Evolutionary conservation across 1,140 invertebrate genomes (phyloP), one percentile per base, ranked within the genome.

Genomic region (Galleria mellonella): DNA sequence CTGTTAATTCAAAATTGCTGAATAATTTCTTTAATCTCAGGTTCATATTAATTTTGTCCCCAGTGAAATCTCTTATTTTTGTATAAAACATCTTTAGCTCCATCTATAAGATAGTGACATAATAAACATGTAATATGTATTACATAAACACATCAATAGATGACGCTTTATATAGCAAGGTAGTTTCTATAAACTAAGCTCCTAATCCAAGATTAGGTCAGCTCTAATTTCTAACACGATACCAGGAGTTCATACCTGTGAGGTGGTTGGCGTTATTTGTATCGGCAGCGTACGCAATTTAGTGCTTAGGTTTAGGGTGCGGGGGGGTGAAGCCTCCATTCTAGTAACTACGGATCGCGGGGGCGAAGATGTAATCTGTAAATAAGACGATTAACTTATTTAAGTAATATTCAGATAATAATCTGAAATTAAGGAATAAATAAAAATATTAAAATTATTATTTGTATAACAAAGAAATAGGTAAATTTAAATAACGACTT

Each of bases 221-320:
- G 65, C 60, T 69, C 63, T 72, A 68, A 71, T 69, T 71, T 71
- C 51, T 71, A 67, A 56, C 55, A 40, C 32, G 11, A 43, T 72
- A 77, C 73, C 50, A 81, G 70, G 72, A 49, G 48, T 33, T 8
- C 73, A 76, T 76, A 81, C 76, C 73, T 77, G 74, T 35, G 77
- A 78, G 46, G 77, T 72, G 56, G 77, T 76, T 40, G 77, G 74
- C 31, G 77, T 74, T 41, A 79, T 78, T 55, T 83, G 78, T 57
- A 79, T 72, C 14, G 78, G 75, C 65, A 79, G 62, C 48, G 75
- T 67, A 39, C 75, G 70, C 50, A 83, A 53, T 60, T 78, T 79
- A 37, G 78, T 79, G 55, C 72, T 83, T 13, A 83, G 58, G 63
- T 83, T 83, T 30, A 79, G 55, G 29, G 70, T 72, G 37, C 57